Base-by-base conservation (phyloP, 2,113 vertebrate genomes). In the Hippocampus comes region DNA sequence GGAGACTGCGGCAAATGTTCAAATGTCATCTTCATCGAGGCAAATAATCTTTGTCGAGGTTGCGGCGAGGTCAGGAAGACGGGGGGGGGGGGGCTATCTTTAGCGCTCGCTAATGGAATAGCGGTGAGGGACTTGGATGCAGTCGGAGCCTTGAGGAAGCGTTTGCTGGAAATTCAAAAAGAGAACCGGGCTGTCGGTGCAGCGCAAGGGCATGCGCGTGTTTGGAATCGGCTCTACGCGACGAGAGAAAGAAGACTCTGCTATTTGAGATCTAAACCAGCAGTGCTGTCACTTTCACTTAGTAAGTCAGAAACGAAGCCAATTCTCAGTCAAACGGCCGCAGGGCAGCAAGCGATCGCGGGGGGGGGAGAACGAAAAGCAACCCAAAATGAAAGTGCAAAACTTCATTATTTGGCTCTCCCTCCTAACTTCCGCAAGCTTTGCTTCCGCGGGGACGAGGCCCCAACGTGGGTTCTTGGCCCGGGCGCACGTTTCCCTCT, bases 21-120 rank as follows among this genome's bases (percentile, higher is more conserved):
- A 90, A 88, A 87, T 84, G 79, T 78, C 74, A 78, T 17, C 89
- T 57, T 75, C 81, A 92, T 87, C 88, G 65, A 88, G 78, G 25
- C 77, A 71, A 74, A 68, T 77, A 75, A 79, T 79, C 56, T 70
- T 72, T 67, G 83, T 81, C 51, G 78, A 64, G 72, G 68, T 55
- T 70, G 1, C 72, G 70, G 30, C 55, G 61, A 53, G 43, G 80
- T 49, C 78, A 56, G 70, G 68, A 72, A 38, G 70, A 78, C 75
- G 69, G 64, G 2, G 43, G 12, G 61, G 42, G 18, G 5, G 18
- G 51, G 51, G 51, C 82, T 70, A 76, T 83, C 82, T 85, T 78
- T 75, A 82, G 82, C 70, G 67, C 63, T 21, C 21, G 4, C 3
- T 59, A 48, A 82, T 73, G 38, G 34, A 67, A 82, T n/a, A 7